Conservation (phyloP, 2,797 vertebrate species). For the Spheniscus humboldti region DNA sequence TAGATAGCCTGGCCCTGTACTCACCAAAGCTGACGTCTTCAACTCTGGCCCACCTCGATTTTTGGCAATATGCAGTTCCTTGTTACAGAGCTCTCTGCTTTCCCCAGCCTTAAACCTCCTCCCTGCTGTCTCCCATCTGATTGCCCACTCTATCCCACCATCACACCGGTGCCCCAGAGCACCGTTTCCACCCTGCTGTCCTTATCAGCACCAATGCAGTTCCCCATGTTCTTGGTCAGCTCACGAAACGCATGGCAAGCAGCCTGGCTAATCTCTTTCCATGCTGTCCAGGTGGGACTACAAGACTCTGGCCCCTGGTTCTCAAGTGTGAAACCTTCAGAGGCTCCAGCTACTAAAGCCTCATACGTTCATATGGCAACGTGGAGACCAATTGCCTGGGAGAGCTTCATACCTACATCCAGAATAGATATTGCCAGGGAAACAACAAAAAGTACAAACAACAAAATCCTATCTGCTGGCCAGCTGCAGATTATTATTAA, state of each 20-base stretch:
- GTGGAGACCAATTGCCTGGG: accelerated
- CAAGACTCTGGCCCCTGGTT: accelerated
- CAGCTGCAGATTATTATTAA: background rate
- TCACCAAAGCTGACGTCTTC: background rate
- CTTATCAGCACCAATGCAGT: background rate
- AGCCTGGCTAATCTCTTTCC: background rate
- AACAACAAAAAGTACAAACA: background rate
- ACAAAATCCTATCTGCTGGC: background rate
- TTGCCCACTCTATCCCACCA: no score
- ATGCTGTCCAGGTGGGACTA: background rate
- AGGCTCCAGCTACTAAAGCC: background rate
- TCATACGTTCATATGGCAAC: background rate
- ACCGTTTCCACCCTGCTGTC: background rate
- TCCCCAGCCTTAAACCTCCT: background rate
- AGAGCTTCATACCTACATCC: background rate
- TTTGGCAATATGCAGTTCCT: background rate
- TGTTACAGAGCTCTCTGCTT: background rate
- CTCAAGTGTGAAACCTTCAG: background rate
- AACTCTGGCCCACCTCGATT: no score
- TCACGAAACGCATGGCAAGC: accelerated
- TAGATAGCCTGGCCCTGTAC: no score
- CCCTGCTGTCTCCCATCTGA: background rate
- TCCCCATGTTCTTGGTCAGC: no score
- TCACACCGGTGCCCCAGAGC: background rate
- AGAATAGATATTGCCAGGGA: background rate